phyloP scores from a whole-genome alignment of 2,797 vertebrate species.

The Thalassophryne amazonica region DNA sequence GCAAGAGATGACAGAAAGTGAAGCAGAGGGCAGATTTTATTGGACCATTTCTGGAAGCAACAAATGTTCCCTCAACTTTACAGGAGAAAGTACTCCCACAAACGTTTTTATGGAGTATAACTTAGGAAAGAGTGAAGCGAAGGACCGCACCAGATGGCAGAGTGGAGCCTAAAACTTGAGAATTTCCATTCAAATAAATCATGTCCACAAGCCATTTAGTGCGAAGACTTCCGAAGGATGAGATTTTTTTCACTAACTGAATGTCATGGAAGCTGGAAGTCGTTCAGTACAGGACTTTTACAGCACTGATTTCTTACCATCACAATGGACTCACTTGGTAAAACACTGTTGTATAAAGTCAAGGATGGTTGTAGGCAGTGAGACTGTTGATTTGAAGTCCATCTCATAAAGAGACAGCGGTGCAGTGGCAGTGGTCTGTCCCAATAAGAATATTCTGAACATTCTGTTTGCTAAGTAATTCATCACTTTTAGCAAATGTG shows the following conservation, averaged over 20 bases:
- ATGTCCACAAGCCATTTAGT: conserved; percentile 2
- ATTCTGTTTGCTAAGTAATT: too few species aligned
- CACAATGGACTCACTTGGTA: conserved; percentile 16
- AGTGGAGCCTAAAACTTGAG: conserved; percentile 17
- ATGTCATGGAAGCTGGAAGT: conserved; percentile 37
- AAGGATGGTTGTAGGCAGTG: neutral
- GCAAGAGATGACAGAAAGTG: conserved; percentile 31
- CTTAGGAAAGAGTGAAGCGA: conserved; percentile 2
- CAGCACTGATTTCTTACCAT: conserved; percentile 23
- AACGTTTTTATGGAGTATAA: conserved; percentile 44
- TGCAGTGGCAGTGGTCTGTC: too few species aligned
- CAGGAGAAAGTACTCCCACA: conserved; percentile 50
- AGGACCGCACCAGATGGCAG: neutral
- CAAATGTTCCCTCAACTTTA: conserved; percentile 64
- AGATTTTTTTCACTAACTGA: too few species aligned
- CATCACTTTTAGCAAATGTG: too few species aligned
- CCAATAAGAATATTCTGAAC: too few species aligned
- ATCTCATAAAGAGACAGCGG: neutral
- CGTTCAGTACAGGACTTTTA: conserved; percentile 3
- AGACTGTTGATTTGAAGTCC: conserved; percentile 1
- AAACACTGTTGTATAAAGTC: conserved; percentile 15
- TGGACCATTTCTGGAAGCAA: conserved; percentile 63
- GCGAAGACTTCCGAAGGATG: neutral
- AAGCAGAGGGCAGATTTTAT: conserved; percentile 62
- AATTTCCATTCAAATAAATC: conserved; percentile 23